Percentiles rank a stretch among this genome's conserved stretches.
These are phyloP conservation scores for Tinea trinotella DNA, from an alignment of 2,888 invertebrate species.

Conservation along the genomic window DNA sequence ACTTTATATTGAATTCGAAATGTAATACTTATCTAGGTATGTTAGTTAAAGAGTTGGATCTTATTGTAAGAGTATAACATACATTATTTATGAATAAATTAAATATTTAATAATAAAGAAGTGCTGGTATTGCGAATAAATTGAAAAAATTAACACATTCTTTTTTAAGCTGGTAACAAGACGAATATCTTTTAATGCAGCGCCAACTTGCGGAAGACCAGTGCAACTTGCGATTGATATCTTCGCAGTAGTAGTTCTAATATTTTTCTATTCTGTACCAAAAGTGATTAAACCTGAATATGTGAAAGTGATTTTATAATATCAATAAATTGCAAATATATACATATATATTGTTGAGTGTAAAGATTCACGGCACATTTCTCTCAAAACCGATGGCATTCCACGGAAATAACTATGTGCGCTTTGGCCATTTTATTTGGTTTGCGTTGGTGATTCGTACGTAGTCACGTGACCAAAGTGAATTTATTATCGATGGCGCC, in stretches of 20 bases:
- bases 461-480: conserved; percentile 70
- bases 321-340: conserved; percentile 36
- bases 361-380: conserved; percentile 55
- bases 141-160: no score
- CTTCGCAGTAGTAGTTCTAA: conserved; percentile 44
- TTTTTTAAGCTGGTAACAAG: conserved; percentile 3
- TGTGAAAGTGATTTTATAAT: conserved; percentile 52
- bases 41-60: no score
- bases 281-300: conserved; percentile 31
- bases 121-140: no score
- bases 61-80: no score
- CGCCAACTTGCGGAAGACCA: conserved; percentile 56
- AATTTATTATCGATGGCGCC: conserved; percentile 72
- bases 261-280: conserved; percentile 29
- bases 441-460: conserved; percentile 72
- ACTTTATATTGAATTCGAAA: no score
- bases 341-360: conserved; percentile 51
- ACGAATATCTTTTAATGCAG: conserved; percentile 28
- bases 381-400: conserved; percentile 66
- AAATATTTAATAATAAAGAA: no score
- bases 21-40: no score
- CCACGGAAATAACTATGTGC: conserved; percentile 62
- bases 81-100: no score
- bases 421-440: conserved; percentile 73
- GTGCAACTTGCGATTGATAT: conserved; percentile 65